These are phyloP conservation scores for Semaprochilodus insignis DNA, from an alignment of 2,797 vertebrate genomes.

Conservation along the genomic window DNA sequence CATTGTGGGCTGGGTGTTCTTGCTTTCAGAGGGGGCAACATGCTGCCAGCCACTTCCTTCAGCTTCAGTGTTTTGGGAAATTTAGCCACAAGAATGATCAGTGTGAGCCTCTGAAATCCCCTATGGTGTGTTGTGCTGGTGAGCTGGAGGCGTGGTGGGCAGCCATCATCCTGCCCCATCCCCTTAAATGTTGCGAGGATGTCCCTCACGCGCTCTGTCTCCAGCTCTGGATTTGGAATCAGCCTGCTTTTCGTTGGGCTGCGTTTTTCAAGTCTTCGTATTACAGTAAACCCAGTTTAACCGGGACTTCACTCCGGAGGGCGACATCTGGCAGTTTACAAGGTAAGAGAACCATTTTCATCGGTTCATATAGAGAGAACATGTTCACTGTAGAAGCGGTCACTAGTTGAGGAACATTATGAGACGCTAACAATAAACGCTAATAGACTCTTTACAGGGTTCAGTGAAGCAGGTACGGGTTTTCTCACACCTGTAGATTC, in stretches of 20 bases:
- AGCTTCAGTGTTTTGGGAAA: constrained; percentile 1
- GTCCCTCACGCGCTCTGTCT: neutral
- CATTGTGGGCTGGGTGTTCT: neutral
- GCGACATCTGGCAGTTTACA: neutral
- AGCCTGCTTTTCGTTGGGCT: neutral
- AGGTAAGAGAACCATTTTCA: constrained; percentile 14
- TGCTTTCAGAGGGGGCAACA: neutral
- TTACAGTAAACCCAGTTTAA: neutral
- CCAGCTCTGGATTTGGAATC: constrained; percentile 26
- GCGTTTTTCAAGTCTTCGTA: neutral
- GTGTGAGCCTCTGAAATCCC: neutral
- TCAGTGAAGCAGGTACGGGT: too few species aligned
- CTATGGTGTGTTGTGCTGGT: neutral
- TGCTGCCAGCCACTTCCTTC: neutral
- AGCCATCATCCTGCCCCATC: constrained; percentile 34
- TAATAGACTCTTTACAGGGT: too few species aligned
- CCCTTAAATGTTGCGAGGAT: constrained; percentile 54
- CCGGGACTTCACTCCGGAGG: neutral
- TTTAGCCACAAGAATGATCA: neutral
- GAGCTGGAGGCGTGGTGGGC: constrained; percentile 37
- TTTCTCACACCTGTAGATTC: too few species aligned
- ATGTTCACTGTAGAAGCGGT: neutral
- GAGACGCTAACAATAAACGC: too few species aligned
- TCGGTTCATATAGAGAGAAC: neutral
- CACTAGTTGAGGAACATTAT: neutral